These are phyloP conservation scores for Lycophotia porphyrea DNA, from an alignment of 2,888 invertebrate species.

Conservation along the genomic window DNA sequence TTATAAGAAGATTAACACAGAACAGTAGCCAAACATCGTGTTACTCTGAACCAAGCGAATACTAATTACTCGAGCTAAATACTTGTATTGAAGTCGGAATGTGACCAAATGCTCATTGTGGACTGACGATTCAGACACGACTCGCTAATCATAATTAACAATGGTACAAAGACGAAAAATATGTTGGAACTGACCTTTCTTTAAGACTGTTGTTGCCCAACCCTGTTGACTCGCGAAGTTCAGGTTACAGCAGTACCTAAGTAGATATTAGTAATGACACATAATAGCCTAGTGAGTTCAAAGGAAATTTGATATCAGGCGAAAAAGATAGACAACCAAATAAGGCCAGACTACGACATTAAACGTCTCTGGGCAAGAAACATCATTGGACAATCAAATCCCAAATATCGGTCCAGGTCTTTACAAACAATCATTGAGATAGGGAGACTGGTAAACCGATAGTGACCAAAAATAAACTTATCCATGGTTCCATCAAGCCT, in stretches of 20 bases:
- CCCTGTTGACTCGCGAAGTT: constrained; percentile 19
- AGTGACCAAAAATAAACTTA: neutral
- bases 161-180: constrained; percentile 35
- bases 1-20: constrained; percentile 10
- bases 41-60: constrained; percentile 23
- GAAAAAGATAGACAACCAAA: neutral
- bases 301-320: neutral
- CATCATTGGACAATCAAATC: neutral
- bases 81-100: constrained; percentile 43
- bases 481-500: neutral
- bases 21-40: constrained; percentile 33
- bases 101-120: constrained; percentile 32
- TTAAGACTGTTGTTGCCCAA: constrained; percentile 13
- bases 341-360: neutral
- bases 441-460: neutral
- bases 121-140: constrained; percentile 47
- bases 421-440: neutral
- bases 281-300: neutral
- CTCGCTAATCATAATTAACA: constrained; percentile 40
- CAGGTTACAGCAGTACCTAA: constrained; percentile 5
- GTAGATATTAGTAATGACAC: neutral
- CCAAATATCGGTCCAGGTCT: neutral
- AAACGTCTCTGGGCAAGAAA: neutral
- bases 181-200: constrained; percentile 49
- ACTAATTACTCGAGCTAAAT: constrained; percentile 42